A percentile compares a stretch with the other conserved stretches of the same genome.
These are phyloP conservation scores for Pelodytes ibericus DNA, from an alignment of 2,797 vertebrate genomes.

Conservation along the genomic window DNA sequence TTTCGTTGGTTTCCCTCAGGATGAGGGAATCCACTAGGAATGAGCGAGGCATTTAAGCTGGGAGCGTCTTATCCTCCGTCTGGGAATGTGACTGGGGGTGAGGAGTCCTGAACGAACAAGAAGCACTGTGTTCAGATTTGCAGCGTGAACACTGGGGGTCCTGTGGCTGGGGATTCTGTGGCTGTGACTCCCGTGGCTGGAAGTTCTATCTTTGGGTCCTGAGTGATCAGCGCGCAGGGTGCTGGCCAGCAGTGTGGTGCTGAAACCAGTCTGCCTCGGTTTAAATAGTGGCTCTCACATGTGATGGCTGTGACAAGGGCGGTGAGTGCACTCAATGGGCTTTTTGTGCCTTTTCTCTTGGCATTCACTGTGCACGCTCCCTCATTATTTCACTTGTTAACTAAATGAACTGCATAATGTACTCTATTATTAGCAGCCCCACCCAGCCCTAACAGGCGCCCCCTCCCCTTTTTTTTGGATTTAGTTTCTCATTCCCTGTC, in stretches of 20 bases:
- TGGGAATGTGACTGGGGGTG: background rate
- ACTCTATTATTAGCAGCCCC: slow-evolving; percentile 98
- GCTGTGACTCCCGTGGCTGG: no score
- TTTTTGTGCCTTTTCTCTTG: slow-evolving; percentile 97
- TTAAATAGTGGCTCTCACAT: slow-evolving; percentile 92
- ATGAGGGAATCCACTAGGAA: slow-evolving; percentile 98
- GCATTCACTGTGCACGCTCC: slow-evolving; percentile 99
- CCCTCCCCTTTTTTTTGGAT: slow-evolving; percentile 77
- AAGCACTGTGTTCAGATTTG: no score
- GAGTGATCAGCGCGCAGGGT: slow-evolving; percentile 59
- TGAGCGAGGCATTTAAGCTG: slow-evolving; percentile 86
- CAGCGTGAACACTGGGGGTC: no score
- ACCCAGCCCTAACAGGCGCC: slow-evolving; percentile 93
- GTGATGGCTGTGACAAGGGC: slow-evolving; percentile 91
- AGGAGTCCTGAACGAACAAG: background rate
- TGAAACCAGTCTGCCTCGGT: slow-evolving; percentile 80
- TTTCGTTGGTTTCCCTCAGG: slow-evolving; percentile 87
- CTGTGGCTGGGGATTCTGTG: no score
- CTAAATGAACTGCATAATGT: slow-evolving; percentile 99
- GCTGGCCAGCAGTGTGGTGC: slow-evolving; percentile 91
- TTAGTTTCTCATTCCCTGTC: slow-evolving; percentile 86
- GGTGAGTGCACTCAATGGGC: slow-evolving; percentile 91
- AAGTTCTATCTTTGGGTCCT: no score
- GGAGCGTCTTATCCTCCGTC: slow-evolving; percentile 19
- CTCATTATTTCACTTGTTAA: slow-evolving; percentile 99